Evolutionary conservation across 2,888 invertebrate species (phyloP).

Genomic region (Heliconius cydno): DNA sequence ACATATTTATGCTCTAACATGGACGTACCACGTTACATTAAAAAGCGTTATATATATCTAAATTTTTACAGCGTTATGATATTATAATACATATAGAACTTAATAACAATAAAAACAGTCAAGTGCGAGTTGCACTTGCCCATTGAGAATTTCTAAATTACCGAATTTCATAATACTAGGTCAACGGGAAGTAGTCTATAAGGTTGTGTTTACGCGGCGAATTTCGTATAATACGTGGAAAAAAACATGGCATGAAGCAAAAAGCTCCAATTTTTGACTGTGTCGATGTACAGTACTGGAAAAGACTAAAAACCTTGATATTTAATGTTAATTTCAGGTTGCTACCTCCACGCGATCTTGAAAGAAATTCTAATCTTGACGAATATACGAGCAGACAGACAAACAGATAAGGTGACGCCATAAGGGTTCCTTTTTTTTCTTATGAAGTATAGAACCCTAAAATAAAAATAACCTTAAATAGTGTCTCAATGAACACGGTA

Average conservation of each 20-base stretch:
- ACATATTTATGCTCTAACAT: not conserved
- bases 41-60: no score
- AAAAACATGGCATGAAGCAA: no score
- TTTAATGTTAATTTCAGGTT: no score
- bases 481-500: conserved; percentile 58
- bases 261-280: no score
- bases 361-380: not conserved
- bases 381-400: not conserved
- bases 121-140: not conserved
- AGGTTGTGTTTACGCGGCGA: no score
- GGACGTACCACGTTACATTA: not conserved
- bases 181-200: not conserved
- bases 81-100: not conserved
- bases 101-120: not conserved
- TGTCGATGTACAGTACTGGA: no score
- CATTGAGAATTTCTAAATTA: not conserved
- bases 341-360: no score
- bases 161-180: not conserved
- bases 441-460: not conserved
- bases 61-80: not conserved
- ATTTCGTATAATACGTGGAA: no score
- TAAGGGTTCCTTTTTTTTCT: not conserved
- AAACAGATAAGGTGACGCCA: not conserved
- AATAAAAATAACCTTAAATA: not conserved
- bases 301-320: no score